Percentiles rank a stretch among this genome's conserved stretches.
phyloP scores from a whole-genome alignment of 2,888 invertebrate genomes.

The Uloborus plumipes region DNA sequence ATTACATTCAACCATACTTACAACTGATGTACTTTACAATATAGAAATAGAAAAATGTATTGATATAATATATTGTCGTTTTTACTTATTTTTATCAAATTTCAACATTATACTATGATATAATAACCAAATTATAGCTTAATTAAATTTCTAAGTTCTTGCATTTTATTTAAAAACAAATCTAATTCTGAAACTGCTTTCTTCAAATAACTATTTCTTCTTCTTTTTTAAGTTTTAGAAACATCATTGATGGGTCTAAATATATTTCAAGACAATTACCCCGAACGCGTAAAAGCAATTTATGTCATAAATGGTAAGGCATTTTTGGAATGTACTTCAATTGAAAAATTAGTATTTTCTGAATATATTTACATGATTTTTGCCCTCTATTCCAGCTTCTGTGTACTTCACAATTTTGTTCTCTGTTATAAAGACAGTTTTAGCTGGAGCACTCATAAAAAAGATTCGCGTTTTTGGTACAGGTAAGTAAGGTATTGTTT shows the following conservation, averaged over 20 bases:
- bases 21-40: too few relatives aligned
- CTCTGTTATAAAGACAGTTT: conserved; percentile 5
- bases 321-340: not conserved
- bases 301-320: conserved; percentile 41
- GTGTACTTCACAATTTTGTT: conserved; percentile 7
- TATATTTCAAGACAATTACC: conserved; percentile 44
- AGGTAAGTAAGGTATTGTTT: not conserved
- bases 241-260: not conserved
- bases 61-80: too few relatives aligned
- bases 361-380: not conserved
- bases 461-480: conserved; percentile 3
- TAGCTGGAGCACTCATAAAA: not conserved
- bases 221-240: not conserved
- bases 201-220: too few relatives aligned
- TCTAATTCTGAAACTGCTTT: too few relatives aligned
- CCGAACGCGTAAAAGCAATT: conserved; percentile 31
- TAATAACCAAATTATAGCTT: too few relatives aligned
- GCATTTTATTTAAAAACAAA: too few relatives aligned
- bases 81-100: too few relatives aligned
- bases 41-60: too few relatives aligned
- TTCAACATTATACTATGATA: too few relatives aligned
- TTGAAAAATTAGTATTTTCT: not conserved
- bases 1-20: too few relatives aligned
- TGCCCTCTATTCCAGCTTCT: not conserved
- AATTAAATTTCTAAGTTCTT: too few relatives aligned